phyloP scores from a whole-genome alignment of 1,140 invertebrate species.

The Anadara kagoshimensis region DNA sequence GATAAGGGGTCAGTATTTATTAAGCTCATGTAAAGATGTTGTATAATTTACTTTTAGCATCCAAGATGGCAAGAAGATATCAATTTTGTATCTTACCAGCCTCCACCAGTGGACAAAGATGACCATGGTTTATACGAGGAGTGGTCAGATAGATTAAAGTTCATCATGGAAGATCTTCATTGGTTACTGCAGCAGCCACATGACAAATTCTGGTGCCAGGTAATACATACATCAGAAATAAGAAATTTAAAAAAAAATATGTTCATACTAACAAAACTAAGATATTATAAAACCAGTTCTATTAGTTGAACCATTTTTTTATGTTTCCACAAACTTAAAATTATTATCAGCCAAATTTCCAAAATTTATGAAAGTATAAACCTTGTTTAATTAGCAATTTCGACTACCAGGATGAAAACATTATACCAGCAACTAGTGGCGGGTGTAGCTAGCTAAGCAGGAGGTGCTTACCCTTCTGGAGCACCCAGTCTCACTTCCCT shows the following conservation, averaged over 20 bases:
- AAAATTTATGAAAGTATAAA: background rate
- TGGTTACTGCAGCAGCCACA: constrained; percentile 77
- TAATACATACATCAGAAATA: constrained; percentile 56
- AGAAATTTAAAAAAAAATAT: background rate
- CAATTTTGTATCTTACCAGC: constrained; percentile 64
- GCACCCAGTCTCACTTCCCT: no score
- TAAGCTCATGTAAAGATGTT: no score
- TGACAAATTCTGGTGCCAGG: constrained; percentile 87
- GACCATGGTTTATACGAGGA: constrained; percentile 70
- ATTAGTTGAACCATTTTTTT: background rate
- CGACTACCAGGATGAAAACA: no score
- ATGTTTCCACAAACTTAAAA: background rate
- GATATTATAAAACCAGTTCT: background rate
- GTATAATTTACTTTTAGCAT: no score
- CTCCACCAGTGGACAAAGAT: constrained; percentile 52
- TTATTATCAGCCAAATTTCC: no score
- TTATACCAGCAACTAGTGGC: no score
- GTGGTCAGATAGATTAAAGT: constrained; percentile 78
- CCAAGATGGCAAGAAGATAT: constrained; percentile 58
- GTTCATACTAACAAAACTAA: background rate
- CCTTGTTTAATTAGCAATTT: no score
- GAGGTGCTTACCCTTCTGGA: no score
- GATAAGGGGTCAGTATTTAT: no score
- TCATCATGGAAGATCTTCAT: constrained; percentile 77
- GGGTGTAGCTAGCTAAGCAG: no score